phyloP scores from a whole-genome alignment of 2,888 invertebrate genomes.

The Tridacna crocea region DNA sequence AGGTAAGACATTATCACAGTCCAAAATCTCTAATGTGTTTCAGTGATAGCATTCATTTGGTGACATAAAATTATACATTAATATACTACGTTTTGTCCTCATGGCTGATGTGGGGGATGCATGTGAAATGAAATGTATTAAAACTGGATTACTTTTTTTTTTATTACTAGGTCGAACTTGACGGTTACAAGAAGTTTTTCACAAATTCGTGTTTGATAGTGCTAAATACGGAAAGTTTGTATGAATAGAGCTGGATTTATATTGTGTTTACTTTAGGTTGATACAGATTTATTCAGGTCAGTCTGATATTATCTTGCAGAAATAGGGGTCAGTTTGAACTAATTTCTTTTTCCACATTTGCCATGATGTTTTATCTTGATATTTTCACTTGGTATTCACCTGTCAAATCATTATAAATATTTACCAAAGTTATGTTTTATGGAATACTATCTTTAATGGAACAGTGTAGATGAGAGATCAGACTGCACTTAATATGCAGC shows the following conservation, averaged over 20 bases:
- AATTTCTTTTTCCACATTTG: no score
- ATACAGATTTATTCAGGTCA: not conserved
- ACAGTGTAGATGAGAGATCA: no score
- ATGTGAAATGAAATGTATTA: not conserved
- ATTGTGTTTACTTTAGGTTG: not conserved
- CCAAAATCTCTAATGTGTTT: constrained; percentile 3
- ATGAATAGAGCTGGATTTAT: not conserved
- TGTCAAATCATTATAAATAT: no score
- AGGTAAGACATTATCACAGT: not conserved
- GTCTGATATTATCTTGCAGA: no score
- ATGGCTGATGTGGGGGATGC: not conserved
- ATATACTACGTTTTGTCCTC: not conserved
- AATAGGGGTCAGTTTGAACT: no score
- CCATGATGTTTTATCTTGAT: no score
- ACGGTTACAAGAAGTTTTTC: not conserved
- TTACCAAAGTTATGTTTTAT: no score
- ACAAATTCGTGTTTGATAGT: not conserved
- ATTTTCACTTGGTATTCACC: no score
- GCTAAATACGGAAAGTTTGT: not conserved
- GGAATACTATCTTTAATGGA: no score
- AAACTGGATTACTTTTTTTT: not conserved
- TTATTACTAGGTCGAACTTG: not conserved
- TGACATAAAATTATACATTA: constrained; percentile 19
- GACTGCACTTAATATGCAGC: no score
- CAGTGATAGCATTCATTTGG: constrained; percentile 19